phyloP scores from a whole-genome alignment of 2,113 vertebrate species.

The Silurus asotus region DNA sequence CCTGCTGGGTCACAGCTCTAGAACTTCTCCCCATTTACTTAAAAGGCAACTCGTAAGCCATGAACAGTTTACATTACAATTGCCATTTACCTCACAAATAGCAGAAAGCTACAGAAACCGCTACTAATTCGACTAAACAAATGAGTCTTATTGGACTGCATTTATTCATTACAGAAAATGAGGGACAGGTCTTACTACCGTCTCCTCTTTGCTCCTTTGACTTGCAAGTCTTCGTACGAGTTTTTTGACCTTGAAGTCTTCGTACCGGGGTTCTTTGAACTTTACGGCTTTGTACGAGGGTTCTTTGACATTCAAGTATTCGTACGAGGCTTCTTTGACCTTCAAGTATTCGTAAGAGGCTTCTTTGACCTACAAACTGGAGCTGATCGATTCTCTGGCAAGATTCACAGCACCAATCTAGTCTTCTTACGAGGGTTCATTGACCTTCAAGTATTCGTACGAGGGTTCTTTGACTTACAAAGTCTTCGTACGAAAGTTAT shows the following conservation, averaged over 20 bases:
- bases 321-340: too few species aligned
- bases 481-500: neutral
- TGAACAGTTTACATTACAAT: neutral
- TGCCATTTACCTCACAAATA: neutral
- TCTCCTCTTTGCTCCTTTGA: neutral
- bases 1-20: neutral
- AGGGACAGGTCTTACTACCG: neutral
- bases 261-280: too few species aligned
- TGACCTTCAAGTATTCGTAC: neutral
- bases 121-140: neutral
- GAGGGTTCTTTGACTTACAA: neutral
- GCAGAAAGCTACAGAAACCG: neutral
- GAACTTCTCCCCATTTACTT: neutral
- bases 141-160: neutral
- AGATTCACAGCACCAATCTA: neutral
- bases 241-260: too few species aligned
- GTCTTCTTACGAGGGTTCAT: neutral
- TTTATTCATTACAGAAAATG: neutral
- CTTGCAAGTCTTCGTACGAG: too few species aligned
- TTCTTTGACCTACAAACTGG: too few species aligned
- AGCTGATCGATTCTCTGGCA: neutral
- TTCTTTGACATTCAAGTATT: too few species aligned
- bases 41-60: neutral
- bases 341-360: too few species aligned
- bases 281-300: too few species aligned